phyloP scores from a whole-genome alignment of 2,888 invertebrate genomes.

The Keiferia lycopersicella region DNA sequence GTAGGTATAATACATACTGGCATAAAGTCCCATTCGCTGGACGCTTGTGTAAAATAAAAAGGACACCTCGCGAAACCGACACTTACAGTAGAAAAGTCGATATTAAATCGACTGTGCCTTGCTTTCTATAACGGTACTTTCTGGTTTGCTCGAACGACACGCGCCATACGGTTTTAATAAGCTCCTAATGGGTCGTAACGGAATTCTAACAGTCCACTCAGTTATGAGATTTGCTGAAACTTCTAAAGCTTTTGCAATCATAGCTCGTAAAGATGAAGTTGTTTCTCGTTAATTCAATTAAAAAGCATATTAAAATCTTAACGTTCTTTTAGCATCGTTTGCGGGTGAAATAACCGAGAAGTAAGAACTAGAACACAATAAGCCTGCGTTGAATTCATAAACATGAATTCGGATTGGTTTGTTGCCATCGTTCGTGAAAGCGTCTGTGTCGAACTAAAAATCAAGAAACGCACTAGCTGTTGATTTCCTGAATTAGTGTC shows the following conservation, averaged over 20 bases:
- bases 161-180: conserved; percentile 45
- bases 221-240: conserved; percentile 30
- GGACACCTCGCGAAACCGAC: too few relatives aligned
- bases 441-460: too few relatives aligned
- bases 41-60: too few relatives aligned
- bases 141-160: conserved; percentile 31
- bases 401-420: too few relatives aligned
- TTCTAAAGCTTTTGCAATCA: conserved; percentile 25
- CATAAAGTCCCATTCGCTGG: too few relatives aligned
- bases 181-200: conserved; percentile 41
- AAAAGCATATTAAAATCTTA: not conserved
- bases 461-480: too few relatives aligned
- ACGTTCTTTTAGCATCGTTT: conserved; percentile 6
- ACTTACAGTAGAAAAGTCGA: too few relatives aligned
- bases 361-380: too few relatives aligned
- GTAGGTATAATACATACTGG: too few relatives aligned
- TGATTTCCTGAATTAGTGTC: too few relatives aligned
- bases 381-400: too few relatives aligned
- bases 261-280: conserved; percentile 17
- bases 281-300: conserved; percentile 7
- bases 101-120: conserved; percentile 21
- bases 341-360: not conserved
- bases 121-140: conserved; percentile 39
- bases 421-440: too few relatives aligned
- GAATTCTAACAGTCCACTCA: conserved; percentile 28